phyloP scores from a whole-genome alignment of 2,888 invertebrate genomes.

The Xylota sylvarum region DNA sequence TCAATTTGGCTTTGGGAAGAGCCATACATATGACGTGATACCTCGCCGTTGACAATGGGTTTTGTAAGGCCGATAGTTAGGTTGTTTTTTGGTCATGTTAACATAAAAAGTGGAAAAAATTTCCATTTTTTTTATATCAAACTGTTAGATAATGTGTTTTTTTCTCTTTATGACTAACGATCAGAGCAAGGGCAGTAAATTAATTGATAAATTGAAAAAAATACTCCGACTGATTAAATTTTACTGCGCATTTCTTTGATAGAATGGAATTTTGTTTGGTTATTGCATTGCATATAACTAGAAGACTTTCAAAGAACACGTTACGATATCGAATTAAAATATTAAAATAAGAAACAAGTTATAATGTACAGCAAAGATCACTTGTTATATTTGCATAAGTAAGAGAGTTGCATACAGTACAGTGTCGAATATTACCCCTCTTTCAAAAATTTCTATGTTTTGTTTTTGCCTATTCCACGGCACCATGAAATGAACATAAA shows the following conservation, averaged over 20 bases:
- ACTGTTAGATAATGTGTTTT: constrained; percentile 31
- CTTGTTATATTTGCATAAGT: no score
- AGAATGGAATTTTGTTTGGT: constrained; percentile 11
- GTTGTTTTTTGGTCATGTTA: constrained; percentile 7
- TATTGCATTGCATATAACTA: not conserved
- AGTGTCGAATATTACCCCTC: not conserved
- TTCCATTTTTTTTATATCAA: not conserved
- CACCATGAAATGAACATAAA: not conserved
- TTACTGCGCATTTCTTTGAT: constrained; percentile 44
- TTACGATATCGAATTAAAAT: not conserved
- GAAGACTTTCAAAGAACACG: no score
- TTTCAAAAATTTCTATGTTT: not conserved
- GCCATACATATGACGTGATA: constrained; percentile 51
- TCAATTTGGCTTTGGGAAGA: constrained; percentile 30
- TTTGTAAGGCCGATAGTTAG: constrained; percentile 28
- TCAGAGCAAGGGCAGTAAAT: constrained; percentile 47
- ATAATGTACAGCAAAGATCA: not conserved
- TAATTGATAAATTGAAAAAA: constrained; percentile 36
- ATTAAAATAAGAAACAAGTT: not conserved
- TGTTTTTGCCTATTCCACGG: not conserved
- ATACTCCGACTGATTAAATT: constrained; percentile 29
- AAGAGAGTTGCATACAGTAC: not conserved
- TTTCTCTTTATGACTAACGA: not conserved
- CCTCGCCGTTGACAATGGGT: constrained; percentile 39
- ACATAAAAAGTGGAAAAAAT: constrained; percentile 7